Evolutionary conservation across 2,797 vertebrate species (phyloP), one percentile per base, ranked within the genome.

Genomic region (Lepus oiostolus): DNA sequence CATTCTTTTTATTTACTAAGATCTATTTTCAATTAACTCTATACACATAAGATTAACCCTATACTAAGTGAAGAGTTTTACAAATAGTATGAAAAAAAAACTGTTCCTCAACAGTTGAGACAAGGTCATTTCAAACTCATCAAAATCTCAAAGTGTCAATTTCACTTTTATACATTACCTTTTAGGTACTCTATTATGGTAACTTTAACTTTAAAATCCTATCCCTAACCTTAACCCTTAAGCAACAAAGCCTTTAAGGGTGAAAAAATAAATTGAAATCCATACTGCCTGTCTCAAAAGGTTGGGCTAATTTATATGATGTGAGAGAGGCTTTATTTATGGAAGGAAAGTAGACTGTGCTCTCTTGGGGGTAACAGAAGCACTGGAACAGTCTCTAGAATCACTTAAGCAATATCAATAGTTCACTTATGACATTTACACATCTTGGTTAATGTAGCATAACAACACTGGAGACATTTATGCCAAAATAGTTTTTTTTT

Each of bases 381-480:
- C 97, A 92, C 54, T 63, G 72, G 93, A 97, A 76, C 74, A 65
- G 35, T 74, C 86, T 85, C 81, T 86, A 93, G 86, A 93, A 93
- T 82, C 47, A 92, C 85, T 97, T 96, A 97, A 96, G 91, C 79
- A 68, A 32, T 82, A 96, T 81, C 96, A 95, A 79, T 42, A 97
- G 93, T 85, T 97, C 79, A 91, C 8, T 65, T 93, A 85, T 2
- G 67, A 95, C 93, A 97, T 74, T 52, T 95, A 96, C 85, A 94
- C 60, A 94, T 91, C n/a, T 74, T 24, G 77, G 85, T 93, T 95
- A 97, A 95, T 47, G 63, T 32, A 24, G 38, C 72, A 85, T 79
- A 97, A 91, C 62, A 86, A 94, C 97, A 97, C 75, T 42, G 68
- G 22, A 76, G 88, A 90, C 92, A 47, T 86, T 85, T 90, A 84